Percentiles rank a stretch among this genome's conserved stretches.
These are phyloP conservation scores for Catocala nupta DNA, from an alignment of 2,888 invertebrate species.

Conservation along the genomic window DNA sequence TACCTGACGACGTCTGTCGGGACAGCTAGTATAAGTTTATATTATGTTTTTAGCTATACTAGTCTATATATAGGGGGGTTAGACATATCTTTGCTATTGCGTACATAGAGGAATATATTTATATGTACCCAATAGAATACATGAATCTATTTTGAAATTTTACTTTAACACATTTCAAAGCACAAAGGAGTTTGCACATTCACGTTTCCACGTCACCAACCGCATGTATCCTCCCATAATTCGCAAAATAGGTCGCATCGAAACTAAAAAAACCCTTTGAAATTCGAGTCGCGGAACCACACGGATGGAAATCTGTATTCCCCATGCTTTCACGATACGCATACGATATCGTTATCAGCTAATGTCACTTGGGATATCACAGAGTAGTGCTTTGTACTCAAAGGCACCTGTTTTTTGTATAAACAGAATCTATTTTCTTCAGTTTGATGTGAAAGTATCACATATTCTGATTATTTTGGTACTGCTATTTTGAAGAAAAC, in stretches of 20 bases:
- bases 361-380: constrained; percentile 81
- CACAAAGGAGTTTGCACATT: neutral
- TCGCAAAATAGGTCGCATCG: constrained; percentile 60
- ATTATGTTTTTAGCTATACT: too few species aligned
- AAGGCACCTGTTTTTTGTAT: constrained; percentile 79
- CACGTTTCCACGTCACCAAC: constrained; percentile 8
- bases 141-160: too few species aligned
- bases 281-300: constrained; percentile 76
- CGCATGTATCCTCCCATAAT: constrained; percentile 35
- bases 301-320: constrained; percentile 81
- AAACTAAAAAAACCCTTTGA: constrained; percentile 80
- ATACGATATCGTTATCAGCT: constrained; percentile 83
- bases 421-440: constrained; percentile 73
- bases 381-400: constrained; percentile 82
- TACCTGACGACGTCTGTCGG: too few species aligned
- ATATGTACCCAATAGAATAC: too few species aligned
- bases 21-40: too few species aligned
- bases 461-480: constrained; percentile 9
- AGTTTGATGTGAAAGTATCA: constrained; percentile 17
- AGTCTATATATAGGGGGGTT: too few species aligned
- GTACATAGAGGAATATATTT: too few species aligned
- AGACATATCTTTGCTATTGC: too few species aligned
- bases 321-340: constrained; percentile 84
- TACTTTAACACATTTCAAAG: too few species aligned
- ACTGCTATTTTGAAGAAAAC: neutral